phyloP scores from a whole-genome alignment of 2,888 invertebrate genomes.

The Pteria penguin region DNA sequence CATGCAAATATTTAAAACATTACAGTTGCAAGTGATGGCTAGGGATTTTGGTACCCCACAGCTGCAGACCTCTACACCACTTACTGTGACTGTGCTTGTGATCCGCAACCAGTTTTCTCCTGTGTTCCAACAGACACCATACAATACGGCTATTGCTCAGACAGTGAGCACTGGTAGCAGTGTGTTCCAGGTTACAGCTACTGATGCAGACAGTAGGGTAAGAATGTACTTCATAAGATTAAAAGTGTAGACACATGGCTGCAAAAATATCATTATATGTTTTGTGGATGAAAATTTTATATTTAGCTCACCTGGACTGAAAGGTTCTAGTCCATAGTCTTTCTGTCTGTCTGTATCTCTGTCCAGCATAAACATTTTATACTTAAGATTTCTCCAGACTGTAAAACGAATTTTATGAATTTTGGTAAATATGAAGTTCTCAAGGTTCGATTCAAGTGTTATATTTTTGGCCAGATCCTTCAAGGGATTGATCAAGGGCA shows the following conservation, averaged over 20 bases:
- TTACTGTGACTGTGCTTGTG: constrained; percentile 66
- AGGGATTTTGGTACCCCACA: constrained; percentile 65
- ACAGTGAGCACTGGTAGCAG: constrained; percentile 46
- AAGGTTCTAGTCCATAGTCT: too few relatives aligned
- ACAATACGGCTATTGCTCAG: constrained; percentile 53
- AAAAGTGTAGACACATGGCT: too few relatives aligned
- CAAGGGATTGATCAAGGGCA: too few relatives aligned
- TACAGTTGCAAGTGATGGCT: constrained; percentile 65
- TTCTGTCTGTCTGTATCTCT: too few relatives aligned
- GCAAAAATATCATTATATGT: too few relatives aligned
- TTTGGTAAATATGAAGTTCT: too few relatives aligned
- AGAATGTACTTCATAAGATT: too few relatives aligned
- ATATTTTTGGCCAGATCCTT: too few relatives aligned
- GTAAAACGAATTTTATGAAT: too few relatives aligned
- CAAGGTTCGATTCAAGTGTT: too few relatives aligned
- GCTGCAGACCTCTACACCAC: constrained; percentile 42
- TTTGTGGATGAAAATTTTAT: background rate
- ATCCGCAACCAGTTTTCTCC: constrained; percentile 68
- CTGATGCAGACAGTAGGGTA: constrained; percentile 61
- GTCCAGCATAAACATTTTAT: too few relatives aligned
- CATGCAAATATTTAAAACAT: constrained; percentile 5
- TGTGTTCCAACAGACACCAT: constrained; percentile 61
- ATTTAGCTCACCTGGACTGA: background rate
- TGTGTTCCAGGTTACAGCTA: constrained; percentile 58
- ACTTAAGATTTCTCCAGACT: too few relatives aligned